Evolutionary conservation across 2,888 invertebrate genomes (phyloP).

Genomic region (Oeneis ivallda): DNA sequence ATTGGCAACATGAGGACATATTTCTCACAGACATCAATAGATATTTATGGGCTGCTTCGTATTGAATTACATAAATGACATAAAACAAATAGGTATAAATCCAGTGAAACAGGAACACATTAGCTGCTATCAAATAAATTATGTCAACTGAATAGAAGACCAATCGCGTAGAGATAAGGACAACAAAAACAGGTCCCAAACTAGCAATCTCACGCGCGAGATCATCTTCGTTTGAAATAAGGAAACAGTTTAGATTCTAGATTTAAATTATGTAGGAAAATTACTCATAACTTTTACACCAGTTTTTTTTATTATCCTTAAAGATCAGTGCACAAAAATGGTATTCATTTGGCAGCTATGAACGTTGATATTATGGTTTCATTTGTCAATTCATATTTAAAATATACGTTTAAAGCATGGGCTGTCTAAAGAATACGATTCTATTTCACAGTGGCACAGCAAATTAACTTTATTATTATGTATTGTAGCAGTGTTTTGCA

Average conservation of each 20-base stretch:
- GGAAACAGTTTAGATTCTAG: neutral
- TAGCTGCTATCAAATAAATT: constrained; percentile 38
- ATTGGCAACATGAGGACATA: constrained; percentile 29
- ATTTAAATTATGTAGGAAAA: constrained; percentile 1
- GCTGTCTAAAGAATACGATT: too few relatives aligned
- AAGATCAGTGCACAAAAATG: neutral
- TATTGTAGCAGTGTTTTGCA: too few relatives aligned
- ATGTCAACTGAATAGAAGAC: constrained; percentile 28
- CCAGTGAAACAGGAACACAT: constrained; percentile 36
- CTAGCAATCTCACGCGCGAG: constrained; percentile 15
- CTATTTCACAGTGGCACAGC: too few relatives aligned
- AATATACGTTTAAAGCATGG: too few relatives aligned
- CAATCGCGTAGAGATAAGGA: constrained; percentile 13
- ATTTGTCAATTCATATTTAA: too few relatives aligned
- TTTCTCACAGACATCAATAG: constrained; percentile 29
- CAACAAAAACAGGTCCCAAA: constrained; percentile 31
- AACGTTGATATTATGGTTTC: too few relatives aligned
- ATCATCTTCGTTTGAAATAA: constrained; percentile 4
- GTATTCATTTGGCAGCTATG: too few relatives aligned
- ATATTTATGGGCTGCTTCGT: constrained; percentile 32
- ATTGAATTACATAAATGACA: constrained; percentile 35
- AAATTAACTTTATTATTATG: too few relatives aligned
- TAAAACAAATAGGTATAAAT: constrained; percentile 34
- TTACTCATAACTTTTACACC: neutral
- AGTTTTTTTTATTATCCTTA: neutral